Base-by-base conservation (phyloP, 2,113 vertebrate genomes). In the Clarias gariepinus region DNA sequence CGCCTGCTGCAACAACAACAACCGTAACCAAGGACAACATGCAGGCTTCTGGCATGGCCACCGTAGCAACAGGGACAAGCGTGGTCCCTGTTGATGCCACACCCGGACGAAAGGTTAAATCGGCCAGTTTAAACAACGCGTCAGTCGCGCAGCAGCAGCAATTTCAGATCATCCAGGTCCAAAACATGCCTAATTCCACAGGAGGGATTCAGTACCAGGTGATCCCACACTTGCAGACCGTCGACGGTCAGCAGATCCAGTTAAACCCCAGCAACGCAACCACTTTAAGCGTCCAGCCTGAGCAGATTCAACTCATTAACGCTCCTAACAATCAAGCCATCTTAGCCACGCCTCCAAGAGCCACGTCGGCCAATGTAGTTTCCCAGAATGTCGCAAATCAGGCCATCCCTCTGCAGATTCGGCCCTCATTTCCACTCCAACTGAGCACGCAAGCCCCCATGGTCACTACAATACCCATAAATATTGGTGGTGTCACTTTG, bases 191-290 rank as follows among this genome's bases (percentile, higher is more conserved):
- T 88, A 99, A 94, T 92, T 95, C 97, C 0, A 91, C 96, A 0
- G 96, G 97, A 30, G 97, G 95, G 57, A 95, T 99, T 60, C 98
- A 99, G 91, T 99, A 99, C 91, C 98, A 99, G 94, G 97, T 99
- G 88, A 98, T 99, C 90, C 98, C 98, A n/a, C 98, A 99, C 89
- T 94, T 99, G 91, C 98, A 99, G 93, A 96, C 98, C 13, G 94
- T 97, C 2, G 98, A 99, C 91, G 96, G 98, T 88, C 98, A 99
- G 93, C 98, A 98, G 91, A 96, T 99, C 93, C 98, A 99, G 84
- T 95, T 99, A 91, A 97, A 94, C 92, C 95, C 98, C 25, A 94
- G 95, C 87, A 97, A 94, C 76, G 47, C 96, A 73, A 92, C 96
- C 73, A 94, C 97, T 90, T 93, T 99, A 9, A 93, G 92, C 33